Evolutionary conservation across 2,797 vertebrate genomes (phyloP).

Genomic region (Rhinogobio ventralis): DNA sequence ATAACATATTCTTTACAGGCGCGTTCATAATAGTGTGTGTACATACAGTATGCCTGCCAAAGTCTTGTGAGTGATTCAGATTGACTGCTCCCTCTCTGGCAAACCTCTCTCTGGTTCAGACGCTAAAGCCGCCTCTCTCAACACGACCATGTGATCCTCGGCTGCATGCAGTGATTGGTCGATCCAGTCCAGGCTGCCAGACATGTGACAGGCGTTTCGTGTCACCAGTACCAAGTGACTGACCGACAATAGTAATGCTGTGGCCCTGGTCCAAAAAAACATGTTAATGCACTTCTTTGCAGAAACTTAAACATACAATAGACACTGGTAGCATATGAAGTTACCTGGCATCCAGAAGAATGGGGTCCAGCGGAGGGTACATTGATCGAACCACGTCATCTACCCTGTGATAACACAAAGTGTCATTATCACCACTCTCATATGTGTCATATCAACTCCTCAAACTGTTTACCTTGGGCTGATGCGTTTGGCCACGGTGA

Average conservation of each 20-base stretch:
- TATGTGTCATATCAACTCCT: not conserved
- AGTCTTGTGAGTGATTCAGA: slow-evolving; percentile 70
- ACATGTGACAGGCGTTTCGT: slow-evolving; percentile 92
- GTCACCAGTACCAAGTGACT: slow-evolving; percentile 96
- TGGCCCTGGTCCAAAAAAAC: slow-evolving; percentile 79
- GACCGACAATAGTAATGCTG: slow-evolving; percentile 91
- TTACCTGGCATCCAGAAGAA: slow-evolving; percentile 95
- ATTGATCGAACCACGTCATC: slow-evolving; percentile 95
- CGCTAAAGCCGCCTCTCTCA: slow-evolving; percentile 90
- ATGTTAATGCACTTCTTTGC: not conserved
- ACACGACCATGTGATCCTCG: slow-evolving; percentile 91
- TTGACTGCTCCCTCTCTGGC: slow-evolving; percentile 87
- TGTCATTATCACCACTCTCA: not conserved
- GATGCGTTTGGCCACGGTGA: slow-evolving; percentile 94
- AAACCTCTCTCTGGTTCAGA: slow-evolving; percentile 84
- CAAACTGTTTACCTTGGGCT: slow-evolving; percentile 87
- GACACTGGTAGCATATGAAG: not conserved
- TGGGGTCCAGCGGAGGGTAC: slow-evolving; percentile 95
- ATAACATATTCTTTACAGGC: not conserved
- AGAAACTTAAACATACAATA: not conserved
- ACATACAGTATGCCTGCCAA: slow-evolving; percentile 14
- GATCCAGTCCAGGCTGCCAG: slow-evolving; percentile 91
- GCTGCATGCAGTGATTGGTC: slow-evolving; percentile 92
- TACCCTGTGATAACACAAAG: slow-evolving; percentile 78
- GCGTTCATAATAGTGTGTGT: slow-evolving; percentile 13